Conservation (phyloP, 2,888 invertebrate species). For the Zygaena filipendulae region DNA sequence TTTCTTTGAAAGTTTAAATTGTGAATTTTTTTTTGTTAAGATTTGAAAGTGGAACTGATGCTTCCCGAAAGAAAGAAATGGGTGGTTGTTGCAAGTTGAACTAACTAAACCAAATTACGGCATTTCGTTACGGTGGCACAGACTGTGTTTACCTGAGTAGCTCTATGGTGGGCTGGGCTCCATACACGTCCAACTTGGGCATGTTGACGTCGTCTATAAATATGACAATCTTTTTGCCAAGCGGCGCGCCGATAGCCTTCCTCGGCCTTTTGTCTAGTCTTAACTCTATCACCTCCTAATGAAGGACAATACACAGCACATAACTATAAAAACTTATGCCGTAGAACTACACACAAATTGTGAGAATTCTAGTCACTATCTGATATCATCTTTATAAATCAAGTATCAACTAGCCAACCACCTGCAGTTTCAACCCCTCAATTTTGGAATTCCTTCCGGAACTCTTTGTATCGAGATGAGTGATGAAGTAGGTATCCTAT, state of each 20-base stretch:
- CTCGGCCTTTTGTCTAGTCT: constrained; percentile 86
- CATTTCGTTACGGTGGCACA: too few relatives aligned
- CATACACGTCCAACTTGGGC: constrained; percentile 88
- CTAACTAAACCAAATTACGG: too few relatives aligned
- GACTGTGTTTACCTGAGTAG: constrained; percentile 75
- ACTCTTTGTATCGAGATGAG: too few relatives aligned
- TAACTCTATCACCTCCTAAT: constrained; percentile 83
- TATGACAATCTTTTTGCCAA: constrained; percentile 83
- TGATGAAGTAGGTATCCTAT: too few relatives aligned
- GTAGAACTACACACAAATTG: background rate
- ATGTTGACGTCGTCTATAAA: constrained; percentile 95
- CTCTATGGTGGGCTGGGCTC: constrained; percentile 93
- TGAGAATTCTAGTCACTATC: background rate
- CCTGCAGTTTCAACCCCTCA: too few relatives aligned
- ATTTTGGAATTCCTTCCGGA: too few relatives aligned
- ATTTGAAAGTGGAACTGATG: too few relatives aligned
- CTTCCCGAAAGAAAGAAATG: too few relatives aligned
- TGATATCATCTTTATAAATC: background rate
- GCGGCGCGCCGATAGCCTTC: constrained; percentile 82
- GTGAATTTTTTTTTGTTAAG: too few relatives aligned
- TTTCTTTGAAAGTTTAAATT: too few relatives aligned
- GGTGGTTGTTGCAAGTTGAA: too few relatives aligned
- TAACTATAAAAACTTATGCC: background rate
- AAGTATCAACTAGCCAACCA: too few relatives aligned
- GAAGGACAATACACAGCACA: background rate